Percentiles rank a stretch among this genome's conserved stretches.
Evolutionary conservation across 2,888 invertebrate species (phyloP).

Genomic region (Spicauda simplicius): DNA sequence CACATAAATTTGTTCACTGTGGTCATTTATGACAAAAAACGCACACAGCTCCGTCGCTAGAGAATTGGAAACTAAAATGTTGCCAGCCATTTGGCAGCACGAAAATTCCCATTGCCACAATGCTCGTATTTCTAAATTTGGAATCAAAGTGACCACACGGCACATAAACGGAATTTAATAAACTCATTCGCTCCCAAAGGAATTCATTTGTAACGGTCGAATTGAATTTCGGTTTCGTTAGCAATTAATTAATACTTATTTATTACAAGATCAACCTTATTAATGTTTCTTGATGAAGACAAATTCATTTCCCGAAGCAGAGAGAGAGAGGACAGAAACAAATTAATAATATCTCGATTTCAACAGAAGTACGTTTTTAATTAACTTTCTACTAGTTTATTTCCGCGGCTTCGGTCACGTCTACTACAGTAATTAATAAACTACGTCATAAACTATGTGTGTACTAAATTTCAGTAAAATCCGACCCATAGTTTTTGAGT

Average conservation of each 20-base stretch:
- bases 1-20: conserved; percentile 21
- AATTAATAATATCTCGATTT: too few relatives aligned
- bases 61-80: conserved; percentile 29
- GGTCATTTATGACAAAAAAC: conserved; percentile 26
- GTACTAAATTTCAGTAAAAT: too few relatives aligned
- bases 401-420: too few relatives aligned
- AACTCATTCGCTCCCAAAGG: not conserved
- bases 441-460: too few relatives aligned
- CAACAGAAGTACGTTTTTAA: too few relatives aligned
- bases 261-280: not conserved
- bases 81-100: conserved; percentile 26
- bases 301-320: not conserved
- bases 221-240: conserved; percentile 4
- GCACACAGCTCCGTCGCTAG: conserved; percentile 14
- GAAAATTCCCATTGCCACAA: conserved; percentile 6
- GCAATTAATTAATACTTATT: not conserved
- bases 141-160: conserved; percentile 10
- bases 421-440: too few relatives aligned
- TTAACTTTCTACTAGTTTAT: too few relatives aligned
- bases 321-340: too few relatives aligned
- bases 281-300: not conserved
- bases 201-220: conserved; percentile 1
- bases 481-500: too few relatives aligned
- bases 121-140: conserved; percentile 24
- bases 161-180: conserved; percentile 17